phyloP scores from a whole-genome alignment of 2,113 vertebrate species.

The Zonotrichia leucophrys region DNA sequence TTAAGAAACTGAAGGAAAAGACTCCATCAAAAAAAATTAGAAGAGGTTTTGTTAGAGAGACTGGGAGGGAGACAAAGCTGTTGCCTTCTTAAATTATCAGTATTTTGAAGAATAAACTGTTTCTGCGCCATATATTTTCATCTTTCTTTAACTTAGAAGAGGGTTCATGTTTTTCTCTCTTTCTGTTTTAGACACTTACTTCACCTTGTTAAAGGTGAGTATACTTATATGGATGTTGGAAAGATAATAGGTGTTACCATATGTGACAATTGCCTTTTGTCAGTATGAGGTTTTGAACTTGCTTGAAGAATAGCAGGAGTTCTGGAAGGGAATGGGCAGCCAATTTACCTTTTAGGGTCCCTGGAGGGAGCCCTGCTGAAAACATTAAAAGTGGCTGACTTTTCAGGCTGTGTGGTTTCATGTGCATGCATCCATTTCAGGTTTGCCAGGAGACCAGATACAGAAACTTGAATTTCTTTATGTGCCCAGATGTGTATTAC shows the following conservation, averaged over 20 bases:
- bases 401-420: background rate
- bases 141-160: background rate
- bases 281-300: background rate
- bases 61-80: background rate
- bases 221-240: background rate
- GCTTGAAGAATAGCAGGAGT: background rate
- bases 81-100: background rate
- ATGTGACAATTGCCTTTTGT: slow-evolving; percentile 39
- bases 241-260: slow-evolving; percentile 25
- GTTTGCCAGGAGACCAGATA: background rate
- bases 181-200: background rate
- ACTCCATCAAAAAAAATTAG: background rate
- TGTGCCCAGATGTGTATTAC: background rate
- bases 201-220: background rate
- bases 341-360: slow-evolving; percentile 18
- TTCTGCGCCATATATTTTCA: background rate
- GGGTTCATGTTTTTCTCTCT: background rate
- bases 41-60: background rate
- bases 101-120: background rate
- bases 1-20: background rate
- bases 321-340: background rate
- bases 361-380: slow-evolving; percentile 13
- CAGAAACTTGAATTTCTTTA: background rate
- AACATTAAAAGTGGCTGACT: background rate
- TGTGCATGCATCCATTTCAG: background rate